These are phyloP conservation scores for Coptodon rendalli DNA, from an alignment of 2,113 vertebrate species.

Conservation along the genomic window DNA sequence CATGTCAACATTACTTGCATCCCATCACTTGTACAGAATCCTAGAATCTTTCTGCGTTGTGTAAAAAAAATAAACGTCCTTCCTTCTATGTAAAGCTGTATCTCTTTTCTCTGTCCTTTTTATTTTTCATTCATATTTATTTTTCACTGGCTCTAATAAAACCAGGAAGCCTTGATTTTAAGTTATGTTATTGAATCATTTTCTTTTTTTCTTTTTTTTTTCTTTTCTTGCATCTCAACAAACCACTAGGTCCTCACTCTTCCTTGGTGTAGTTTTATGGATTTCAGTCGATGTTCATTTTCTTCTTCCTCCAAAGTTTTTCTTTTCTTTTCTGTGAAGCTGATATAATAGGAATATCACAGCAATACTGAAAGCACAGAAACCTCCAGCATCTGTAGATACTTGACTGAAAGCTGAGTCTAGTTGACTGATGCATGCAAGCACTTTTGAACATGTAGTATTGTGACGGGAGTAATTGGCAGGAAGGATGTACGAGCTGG, in stretches of 20 bases:
- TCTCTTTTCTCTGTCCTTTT: slow-evolving; percentile 60
- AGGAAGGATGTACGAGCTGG: not conserved
- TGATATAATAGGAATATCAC: slow-evolving; percentile 13
- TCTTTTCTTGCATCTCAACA: slow-evolving; percentile 16
- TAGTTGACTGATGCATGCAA: slow-evolving; percentile 26
- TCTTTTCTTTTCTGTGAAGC: not conserved
- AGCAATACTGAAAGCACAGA: not conserved
- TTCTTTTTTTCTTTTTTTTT: not conserved
- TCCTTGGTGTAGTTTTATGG: not conserved
- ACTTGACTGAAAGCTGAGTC: slow-evolving; percentile 25
- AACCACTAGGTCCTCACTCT: not conserved
- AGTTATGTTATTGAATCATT: not conserved
- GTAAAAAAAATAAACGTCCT: slow-evolving; percentile 90
- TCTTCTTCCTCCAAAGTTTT: not conserved
- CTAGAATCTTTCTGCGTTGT: slow-evolving; percentile 73
- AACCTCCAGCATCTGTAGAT: not conserved
- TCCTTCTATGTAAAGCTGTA: slow-evolving; percentile 68
- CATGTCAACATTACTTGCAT: slow-evolving; percentile 49
- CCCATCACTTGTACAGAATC: slow-evolving; percentile 89
- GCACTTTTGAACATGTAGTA: slow-evolving; percentile 25
- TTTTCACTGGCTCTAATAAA: slow-evolving; percentile 52
- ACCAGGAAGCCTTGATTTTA: slow-evolving; percentile 38
- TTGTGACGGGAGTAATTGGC: not conserved
- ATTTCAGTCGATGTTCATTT: not conserved
- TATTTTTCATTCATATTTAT: slow-evolving; percentile 46